Evolutionary conservation across 2,888 invertebrate species (phyloP).

Genomic region (Eupithecia exiguata): DNA sequence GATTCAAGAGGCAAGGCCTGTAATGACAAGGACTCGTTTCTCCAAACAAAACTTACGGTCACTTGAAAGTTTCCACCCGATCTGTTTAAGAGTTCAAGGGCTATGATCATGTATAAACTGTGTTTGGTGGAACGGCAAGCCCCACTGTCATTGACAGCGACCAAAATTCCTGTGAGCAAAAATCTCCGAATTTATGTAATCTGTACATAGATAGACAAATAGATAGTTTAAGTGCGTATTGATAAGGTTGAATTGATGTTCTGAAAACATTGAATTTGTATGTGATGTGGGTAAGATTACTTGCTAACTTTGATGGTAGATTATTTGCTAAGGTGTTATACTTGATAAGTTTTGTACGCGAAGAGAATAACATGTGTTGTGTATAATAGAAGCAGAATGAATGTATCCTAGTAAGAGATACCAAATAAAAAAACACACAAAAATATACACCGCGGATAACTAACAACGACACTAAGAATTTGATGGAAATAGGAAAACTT

Average conservation of each 20-base stretch:
- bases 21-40: background rate
- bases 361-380: background rate
- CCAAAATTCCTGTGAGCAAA: constrained; percentile 34
- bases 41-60: background rate
- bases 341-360: constrained; percentile 1
- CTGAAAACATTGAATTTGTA: constrained; percentile 24
- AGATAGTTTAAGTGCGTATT: constrained; percentile 30
- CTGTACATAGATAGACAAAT: constrained; percentile 39
- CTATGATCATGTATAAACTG: background rate
- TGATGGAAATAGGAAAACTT: background rate
- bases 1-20: background rate
- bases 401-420: background rate
- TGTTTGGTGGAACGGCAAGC: background rate
- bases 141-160: constrained; percentile 25
- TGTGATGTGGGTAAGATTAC: background rate
- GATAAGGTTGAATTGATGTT: constrained; percentile 19
- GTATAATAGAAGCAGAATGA: background rate
- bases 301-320: background rate
- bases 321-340: background rate
- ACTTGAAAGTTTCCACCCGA: background rate
- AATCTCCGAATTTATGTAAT: constrained; percentile 45
- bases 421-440: constrained; percentile 12
- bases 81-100: background rate
- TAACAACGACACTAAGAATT: background rate
- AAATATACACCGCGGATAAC: constrained; percentile 4